Percentiles rank a stretch among this genome's conserved stretches.
Conservation (phyloP, 2,888 invertebrate species). For the Tupiocoris notatus region DNA sequence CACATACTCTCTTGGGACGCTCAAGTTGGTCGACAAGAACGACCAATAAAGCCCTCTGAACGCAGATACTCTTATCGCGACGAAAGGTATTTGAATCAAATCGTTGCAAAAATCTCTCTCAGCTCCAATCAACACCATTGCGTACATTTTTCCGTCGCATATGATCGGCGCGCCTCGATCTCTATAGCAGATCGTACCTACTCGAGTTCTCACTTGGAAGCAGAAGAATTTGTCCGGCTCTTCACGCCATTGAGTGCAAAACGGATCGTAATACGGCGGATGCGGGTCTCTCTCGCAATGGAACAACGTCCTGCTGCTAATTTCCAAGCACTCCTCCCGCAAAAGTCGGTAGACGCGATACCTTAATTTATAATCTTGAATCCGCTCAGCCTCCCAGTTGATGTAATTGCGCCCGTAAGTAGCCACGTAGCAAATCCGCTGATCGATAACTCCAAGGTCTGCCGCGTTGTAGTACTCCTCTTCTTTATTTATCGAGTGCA, state of each 20-base stretch:
- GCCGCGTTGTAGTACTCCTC: background rate
- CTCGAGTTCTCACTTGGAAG: background rate
- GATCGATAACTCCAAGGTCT: background rate
- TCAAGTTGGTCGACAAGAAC: too few species aligned
- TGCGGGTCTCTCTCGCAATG: background rate
- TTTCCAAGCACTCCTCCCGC: background rate
- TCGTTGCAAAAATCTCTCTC: background rate
- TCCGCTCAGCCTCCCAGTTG: background rate
- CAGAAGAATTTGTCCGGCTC: background rate
- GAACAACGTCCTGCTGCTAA: background rate
- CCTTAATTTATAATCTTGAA: background rate
- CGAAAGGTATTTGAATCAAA: background rate
- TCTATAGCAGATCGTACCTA: background rate
- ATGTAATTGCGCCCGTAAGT: background rate
- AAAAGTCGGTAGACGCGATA: background rate
- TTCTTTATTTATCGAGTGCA: too few species aligned
- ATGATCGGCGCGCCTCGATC: background rate
- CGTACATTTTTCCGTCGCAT: background rate
- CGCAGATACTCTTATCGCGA: background rate
- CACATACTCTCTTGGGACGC: too few species aligned
- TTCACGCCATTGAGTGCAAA: background rate
- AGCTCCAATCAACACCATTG: background rate
- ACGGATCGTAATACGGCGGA: background rate
- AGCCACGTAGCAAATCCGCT: background rate
- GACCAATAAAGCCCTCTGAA: too few species aligned